phyloP scores from a whole-genome alignment of 2,797 vertebrate species.

The Oreochromis mossambicus region DNA sequence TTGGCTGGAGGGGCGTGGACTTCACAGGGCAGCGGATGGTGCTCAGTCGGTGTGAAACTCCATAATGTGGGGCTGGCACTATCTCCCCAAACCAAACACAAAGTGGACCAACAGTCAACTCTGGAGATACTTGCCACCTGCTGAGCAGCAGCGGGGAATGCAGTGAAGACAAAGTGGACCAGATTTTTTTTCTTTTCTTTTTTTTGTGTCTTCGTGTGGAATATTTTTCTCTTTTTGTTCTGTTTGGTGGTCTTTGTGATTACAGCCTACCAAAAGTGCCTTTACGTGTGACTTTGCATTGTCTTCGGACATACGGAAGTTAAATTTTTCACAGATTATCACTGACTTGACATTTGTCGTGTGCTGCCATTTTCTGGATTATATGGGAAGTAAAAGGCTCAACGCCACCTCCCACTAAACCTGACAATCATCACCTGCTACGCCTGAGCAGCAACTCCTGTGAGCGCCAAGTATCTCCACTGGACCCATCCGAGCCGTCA shows the following conservation, averaged over 20 bases:
- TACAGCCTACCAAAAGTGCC: slow-evolving; percentile 61
- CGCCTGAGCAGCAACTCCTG: not conserved
- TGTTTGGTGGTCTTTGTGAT: not conserved
- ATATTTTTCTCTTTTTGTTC: not conserved
- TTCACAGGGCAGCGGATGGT: slow-evolving; percentile 12
- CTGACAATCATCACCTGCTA: slow-evolving; percentile 3
- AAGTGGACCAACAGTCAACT: slow-evolving; percentile 26
- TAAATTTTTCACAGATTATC: not conserved
- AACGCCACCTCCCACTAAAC: not conserved
- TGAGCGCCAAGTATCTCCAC: not conserved
- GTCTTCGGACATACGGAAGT: not conserved
- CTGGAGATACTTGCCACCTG: slow-evolving; percentile 33
- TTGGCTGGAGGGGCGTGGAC: slow-evolving; percentile 29
- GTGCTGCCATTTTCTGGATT: not conserved
- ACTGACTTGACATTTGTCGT: not conserved
- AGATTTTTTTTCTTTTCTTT: not conserved
- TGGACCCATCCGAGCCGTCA: not conserved
- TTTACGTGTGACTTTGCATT: slow-evolving; percentile 3
- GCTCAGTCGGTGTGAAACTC: slow-evolving; percentile 34
- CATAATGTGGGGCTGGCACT: slow-evolving; percentile 55
- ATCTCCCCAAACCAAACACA: not conserved
- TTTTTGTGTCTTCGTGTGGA: not conserved
- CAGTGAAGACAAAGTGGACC: slow-evolving; percentile 10
- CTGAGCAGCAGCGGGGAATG: slow-evolving; percentile 26
- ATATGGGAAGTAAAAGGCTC: not conserved